Evolutionary conservation across 2,797 vertebrate genomes (phyloP).

Genomic region (Lates japonicus): DNA sequence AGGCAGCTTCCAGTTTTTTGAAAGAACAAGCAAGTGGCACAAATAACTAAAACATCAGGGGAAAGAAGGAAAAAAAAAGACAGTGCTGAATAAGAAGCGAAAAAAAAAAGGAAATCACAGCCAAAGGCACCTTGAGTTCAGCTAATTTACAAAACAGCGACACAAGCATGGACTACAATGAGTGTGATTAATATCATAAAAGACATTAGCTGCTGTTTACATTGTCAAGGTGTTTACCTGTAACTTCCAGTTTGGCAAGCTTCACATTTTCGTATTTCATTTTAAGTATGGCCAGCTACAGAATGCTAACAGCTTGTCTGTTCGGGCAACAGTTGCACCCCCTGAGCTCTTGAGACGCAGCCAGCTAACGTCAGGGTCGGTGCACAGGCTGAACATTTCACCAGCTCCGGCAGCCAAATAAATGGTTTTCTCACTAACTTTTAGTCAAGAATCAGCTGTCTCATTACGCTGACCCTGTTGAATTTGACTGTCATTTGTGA

Average conservation of each 20-base stretch:
- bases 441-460: slow-evolving; percentile 45
- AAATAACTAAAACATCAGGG: slow-evolving; percentile 77
- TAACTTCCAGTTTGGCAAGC: slow-evolving; percentile 48
- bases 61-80: slow-evolving; percentile 21
- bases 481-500: slow-evolving; percentile 55
- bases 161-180: slow-evolving; percentile 50
- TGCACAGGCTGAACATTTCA: slow-evolving; percentile 24
- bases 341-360: slow-evolving; percentile 49
- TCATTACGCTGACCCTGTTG: slow-evolving; percentile 57
- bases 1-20: slow-evolving; percentile 61
- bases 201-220: slow-evolving; percentile 62
- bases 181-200: slow-evolving; percentile 64
- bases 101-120: slow-evolving; percentile 41
- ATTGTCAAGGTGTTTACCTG: slow-evolving; percentile 61
- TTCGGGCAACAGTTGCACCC: slow-evolving; percentile 49
- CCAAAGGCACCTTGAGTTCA: slow-evolving; percentile 81
- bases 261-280: slow-evolving; percentile 43
- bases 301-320: slow-evolving; percentile 56
- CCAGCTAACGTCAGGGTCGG: slow-evolving; percentile 38
- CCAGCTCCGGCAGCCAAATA: slow-evolving; percentile 43
- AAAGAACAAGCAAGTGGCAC: slow-evolving; percentile 73
- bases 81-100: slow-evolving; percentile 48
- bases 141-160: slow-evolving; percentile 65
- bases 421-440: slow-evolving; percentile 50
- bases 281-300: slow-evolving; percentile 30